Base-by-base conservation (phyloP, 1,140 invertebrate genomes). In the Neuroterus valhalla region DNA sequence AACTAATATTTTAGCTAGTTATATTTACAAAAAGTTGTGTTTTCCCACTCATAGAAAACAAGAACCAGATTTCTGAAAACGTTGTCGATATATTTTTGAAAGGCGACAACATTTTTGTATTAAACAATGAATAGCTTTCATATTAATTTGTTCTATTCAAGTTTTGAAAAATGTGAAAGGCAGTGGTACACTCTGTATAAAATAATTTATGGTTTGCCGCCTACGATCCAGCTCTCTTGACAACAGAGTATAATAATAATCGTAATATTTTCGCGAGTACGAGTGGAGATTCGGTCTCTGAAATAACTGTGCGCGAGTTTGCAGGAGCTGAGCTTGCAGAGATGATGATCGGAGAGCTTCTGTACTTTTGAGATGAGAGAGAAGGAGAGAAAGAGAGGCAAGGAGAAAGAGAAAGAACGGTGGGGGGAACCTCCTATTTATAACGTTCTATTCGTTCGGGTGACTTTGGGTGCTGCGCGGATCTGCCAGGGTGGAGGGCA, bases 281-380 rank as follows among this genome's bases (percentile, higher is more conserved):
- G 55, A 62, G 26, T 23, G 55, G 55, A 62, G 55, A 62, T 62
- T 62, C 72, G 19, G 75, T 71, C 68, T 77, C 77, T 77, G 78
- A 82, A 82, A 82, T 82, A 82, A 80, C 75, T 62, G 55, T 62
- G 55, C 78, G 69, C 73, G 73, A 68, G 68, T 44, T 72, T 74
- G 78, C 68, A 78, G 75, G 69, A 72, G 76, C 72, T 45, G 66
- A 46, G 38, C 48, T 46, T n/a, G 66, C 15, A 11, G 66, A 76
- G 74, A 77, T 77, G 77, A 77, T 78, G 80, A 79, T 79, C 74
- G 74, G 74, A 70, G 48, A 66, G 17, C 71, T 31, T 31, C 12
- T n/a, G 46, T 71, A 70, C 74, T 77, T 74, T 76, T 75, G 80
- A 81, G 78, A 74, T 72, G 69, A 62, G 48, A 55, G 15, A 38